Conservation (phyloP, 2,113 vertebrate species). For the Callospermophilus lateralis region DNA sequence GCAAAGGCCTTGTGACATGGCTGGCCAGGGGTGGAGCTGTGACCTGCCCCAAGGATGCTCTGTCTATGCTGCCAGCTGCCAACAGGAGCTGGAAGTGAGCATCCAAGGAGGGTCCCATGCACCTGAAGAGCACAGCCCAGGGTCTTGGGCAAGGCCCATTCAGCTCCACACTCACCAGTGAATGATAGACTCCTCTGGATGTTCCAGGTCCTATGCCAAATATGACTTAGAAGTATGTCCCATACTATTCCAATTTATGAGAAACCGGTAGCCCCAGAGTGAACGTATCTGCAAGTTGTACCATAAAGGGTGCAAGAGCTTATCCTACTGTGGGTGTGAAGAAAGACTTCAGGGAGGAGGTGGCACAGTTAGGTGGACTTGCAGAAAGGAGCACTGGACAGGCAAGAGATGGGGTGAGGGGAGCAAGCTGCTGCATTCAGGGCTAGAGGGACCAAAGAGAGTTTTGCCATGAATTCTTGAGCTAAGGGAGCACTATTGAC, state of each 20-base stretch:
- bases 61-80: background rate
- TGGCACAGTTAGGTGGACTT: background rate
- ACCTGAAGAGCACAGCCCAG: too few species aligned
- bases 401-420: fast-evolving
- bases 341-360: background rate
- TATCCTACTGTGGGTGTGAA: background rate
- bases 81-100: background rate
- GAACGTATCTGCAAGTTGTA: too few species aligned
- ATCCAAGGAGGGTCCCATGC: background rate
- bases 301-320: background rate
- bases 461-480: background rate
- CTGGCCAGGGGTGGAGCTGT: background rate
- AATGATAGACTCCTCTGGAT: background rate
- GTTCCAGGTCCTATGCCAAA: background rate
- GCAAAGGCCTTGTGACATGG: background rate
- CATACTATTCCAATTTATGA: background rate
- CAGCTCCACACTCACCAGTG: background rate
- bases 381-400: background rate
- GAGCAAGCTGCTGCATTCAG: fast-evolving
- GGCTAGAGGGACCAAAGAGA: background rate
- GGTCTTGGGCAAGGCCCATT: background rate
- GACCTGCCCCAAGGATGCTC: background rate
- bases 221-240: too few species aligned
- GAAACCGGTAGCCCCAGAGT: background rate
- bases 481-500: background rate